These are phyloP conservation scores for Empis livida DNA, from an alignment of 2,888 invertebrate species.

Conservation along the genomic window DNA sequence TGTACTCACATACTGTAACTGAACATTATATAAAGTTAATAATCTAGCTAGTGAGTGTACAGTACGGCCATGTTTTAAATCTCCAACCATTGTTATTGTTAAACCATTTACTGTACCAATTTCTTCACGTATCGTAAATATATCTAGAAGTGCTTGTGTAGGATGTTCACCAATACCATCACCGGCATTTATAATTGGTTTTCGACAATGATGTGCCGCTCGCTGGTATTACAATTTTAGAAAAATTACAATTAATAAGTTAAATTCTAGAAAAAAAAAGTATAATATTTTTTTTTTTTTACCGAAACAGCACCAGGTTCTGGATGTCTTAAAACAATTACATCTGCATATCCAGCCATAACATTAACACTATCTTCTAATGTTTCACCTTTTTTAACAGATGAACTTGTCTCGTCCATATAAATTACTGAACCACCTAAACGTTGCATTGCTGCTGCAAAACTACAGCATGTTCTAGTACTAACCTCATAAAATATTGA, in stretches of 20 bases:
- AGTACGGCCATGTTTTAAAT: slow-evolving; percentile 93
- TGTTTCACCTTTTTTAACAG: slow-evolving; percentile 93
- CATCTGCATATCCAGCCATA: slow-evolving; percentile 88
- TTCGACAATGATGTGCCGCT: slow-evolving; percentile 69
- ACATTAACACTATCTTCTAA: slow-evolving; percentile 76
- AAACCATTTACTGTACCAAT: slow-evolving; percentile 97
- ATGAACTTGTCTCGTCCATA: slow-evolving; percentile 82
- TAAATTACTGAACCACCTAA: slow-evolving; percentile 87
- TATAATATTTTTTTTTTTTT: too few relatives aligned
- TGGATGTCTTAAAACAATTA: slow-evolving; percentile 89
- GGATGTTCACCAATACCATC: slow-evolving; percentile 97
- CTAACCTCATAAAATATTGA: slow-evolving; percentile 96
- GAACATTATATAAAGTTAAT: slow-evolving; percentile 86
- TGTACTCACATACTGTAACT: slow-evolving; percentile 84
- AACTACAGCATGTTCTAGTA: slow-evolving; percentile 92
- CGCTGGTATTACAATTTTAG: slow-evolving; percentile 43
- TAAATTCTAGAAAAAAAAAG: too few relatives aligned
- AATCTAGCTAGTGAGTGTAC: slow-evolving; percentile 94
- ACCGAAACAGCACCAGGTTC: slow-evolving; percentile 80
- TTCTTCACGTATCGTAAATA: slow-evolving; percentile 97
- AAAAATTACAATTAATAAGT: slow-evolving; percentile 6
- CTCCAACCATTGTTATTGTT: slow-evolving; percentile 96
- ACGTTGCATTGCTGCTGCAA: slow-evolving; percentile 91
- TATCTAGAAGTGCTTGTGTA: slow-evolving; percentile 91
- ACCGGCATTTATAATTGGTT: slow-evolving; percentile 94